Evolutionary conservation across 2,888 invertebrate genomes (phyloP).

Genomic region (Pseudoips prasinana): DNA sequence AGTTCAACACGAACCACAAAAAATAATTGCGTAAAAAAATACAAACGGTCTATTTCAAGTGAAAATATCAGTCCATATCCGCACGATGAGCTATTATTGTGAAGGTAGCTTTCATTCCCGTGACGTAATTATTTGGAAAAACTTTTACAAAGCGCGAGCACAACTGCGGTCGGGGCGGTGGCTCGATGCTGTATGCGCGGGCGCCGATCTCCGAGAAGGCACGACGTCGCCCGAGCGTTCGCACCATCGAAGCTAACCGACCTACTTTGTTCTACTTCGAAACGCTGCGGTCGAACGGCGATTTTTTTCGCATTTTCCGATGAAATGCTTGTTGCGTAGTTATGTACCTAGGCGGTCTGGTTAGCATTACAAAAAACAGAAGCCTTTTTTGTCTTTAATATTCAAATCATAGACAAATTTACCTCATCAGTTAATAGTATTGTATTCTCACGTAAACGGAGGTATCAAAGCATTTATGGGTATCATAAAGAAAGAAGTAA

Average conservation of each 20-base stretch:
- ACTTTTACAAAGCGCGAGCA: slow-evolving; percentile 45
- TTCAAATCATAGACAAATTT: background rate
- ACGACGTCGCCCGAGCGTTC: slow-evolving; percentile 60
- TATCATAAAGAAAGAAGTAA: too few relatives aligned
- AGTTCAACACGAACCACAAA: slow-evolving; percentile 65
- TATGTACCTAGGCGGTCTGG: slow-evolving; percentile 37
- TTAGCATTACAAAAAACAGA: slow-evolving; percentile 45
- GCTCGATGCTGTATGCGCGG: slow-evolving; percentile 65
- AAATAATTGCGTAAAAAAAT: slow-evolving; percentile 17
- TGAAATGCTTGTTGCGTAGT: slow-evolving; percentile 58
- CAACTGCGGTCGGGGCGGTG: slow-evolving; percentile 61
- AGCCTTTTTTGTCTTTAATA: slow-evolving; percentile 11
- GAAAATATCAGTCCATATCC: slow-evolving; percentile 51
- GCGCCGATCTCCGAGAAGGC: slow-evolving; percentile 51
- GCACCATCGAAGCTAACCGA: slow-evolving; percentile 64
- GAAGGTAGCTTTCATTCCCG: slow-evolving; percentile 60
- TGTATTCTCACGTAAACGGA: too few relatives aligned
- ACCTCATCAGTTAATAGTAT: too few relatives aligned
- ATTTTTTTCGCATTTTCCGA: slow-evolving; percentile 77
- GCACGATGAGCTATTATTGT: slow-evolving; percentile 34
- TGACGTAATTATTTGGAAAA: slow-evolving; percentile 55
- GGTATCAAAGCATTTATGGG: too few relatives aligned
- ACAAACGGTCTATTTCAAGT: background rate
- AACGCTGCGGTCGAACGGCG: slow-evolving; percentile 64
- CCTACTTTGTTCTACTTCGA: slow-evolving; percentile 75